Base-by-base conservation (phyloP, 2,888 invertebrate species). In the Nephrocerus scutellatus region DNA sequence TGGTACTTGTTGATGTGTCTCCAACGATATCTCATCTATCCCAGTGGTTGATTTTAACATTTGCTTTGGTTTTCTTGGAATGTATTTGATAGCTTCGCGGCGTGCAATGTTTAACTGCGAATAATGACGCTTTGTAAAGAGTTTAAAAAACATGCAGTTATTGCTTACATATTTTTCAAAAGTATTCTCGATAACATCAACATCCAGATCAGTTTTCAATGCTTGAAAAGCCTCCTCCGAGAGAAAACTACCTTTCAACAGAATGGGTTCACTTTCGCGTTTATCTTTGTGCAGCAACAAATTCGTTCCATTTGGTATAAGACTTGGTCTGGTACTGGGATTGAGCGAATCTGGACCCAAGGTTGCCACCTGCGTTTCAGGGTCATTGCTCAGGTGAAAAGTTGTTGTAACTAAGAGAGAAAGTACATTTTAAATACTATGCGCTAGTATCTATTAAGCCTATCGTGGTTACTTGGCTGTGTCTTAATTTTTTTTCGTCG, bases 311-410 rank as follows among this genome's bases (percentile, higher is more conserved):
- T 70, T 68, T 1, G 74, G 73, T 10, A 76, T 75, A 13, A 81
- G 62, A 3, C 81, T 81, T 1, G 76, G 77, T 9, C 81, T 70
- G 1, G 80, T 77, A 51, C 81, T 81, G 2, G 79, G 73, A 62
- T 79, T 80, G 9, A 77, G 73, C 0, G 81, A 82, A 55, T 82
- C 82, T 0, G 75, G 74, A 0, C 74, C 76, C 30, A 79, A 68
- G 6, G 77, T 74, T 2, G 78, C 76, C 8, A 79, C 79, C 60
- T 82, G 81, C 3, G 82, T 82, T 66, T 82, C 82, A 0, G 82
- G 82, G 59, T 82, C 82, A 46, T 79, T 57, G 28, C 60, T 68
- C 34, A 53, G 63, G 52, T 49, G 63, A 30, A 64, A 64, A 5
- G 60, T 63, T 3, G 62, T 53, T 4, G 59, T 59, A 4, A 53